These are phyloP conservation scores for Sorex maritimensis DNA, from an alignment of 2,797 vertebrate species.

Conservation along the genomic window DNA sequence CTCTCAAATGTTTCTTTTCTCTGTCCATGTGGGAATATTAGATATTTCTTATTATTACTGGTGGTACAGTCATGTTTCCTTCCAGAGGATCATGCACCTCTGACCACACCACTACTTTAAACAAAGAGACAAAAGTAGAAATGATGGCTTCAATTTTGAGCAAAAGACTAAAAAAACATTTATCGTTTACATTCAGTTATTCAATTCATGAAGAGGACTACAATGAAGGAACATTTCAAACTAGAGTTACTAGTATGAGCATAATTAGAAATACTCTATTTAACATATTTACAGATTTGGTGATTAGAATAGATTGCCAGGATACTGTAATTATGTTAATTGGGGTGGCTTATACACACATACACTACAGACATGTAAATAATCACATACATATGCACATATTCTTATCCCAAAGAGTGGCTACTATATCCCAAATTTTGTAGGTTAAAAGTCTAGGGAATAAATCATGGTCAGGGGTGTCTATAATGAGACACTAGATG, in stretches of 20 bases:
- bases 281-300: neutral
- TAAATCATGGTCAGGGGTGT: neutral
- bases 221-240: neutral
- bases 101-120: neutral
- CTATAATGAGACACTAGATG: neutral
- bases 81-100: neutral
- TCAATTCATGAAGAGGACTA: neutral
- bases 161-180: slow-evolving; percentile 26
- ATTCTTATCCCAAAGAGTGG: neutral
- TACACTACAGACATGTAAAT: neutral
- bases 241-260: neutral
- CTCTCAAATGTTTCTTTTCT: neutral
- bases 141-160: slow-evolving; percentile 12
- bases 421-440: neutral
- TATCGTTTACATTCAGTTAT: slow-evolving; percentile 15
- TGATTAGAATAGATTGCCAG: neutral
- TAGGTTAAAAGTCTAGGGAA: neutral
- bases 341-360: neutral
- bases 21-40: neutral
- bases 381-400: neutral
- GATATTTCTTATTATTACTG: neutral
- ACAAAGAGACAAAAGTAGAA: neutral
- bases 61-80: neutral
- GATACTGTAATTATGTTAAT: neutral
- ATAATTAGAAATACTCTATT: neutral